Evolutionary conservation across 2,888 invertebrate species (phyloP).

Genomic region (Rhyacophila evoluta): DNA sequence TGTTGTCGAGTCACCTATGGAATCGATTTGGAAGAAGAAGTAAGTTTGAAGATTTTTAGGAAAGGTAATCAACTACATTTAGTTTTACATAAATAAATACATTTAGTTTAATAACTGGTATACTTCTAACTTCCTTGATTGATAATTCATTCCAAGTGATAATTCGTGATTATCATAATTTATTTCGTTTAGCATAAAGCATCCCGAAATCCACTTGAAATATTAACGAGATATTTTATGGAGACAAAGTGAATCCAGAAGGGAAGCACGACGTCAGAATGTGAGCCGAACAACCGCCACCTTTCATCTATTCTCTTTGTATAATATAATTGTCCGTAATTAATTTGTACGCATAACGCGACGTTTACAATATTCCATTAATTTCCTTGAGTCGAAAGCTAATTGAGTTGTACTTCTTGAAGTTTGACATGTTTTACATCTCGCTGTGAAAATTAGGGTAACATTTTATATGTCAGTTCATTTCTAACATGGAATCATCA

Average conservation of each 20-base stretch:
- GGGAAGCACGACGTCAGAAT: background rate
- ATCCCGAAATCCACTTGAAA: conserved; percentile 6
- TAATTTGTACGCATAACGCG: background rate
- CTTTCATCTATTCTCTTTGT: background rate
- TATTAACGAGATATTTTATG: conserved; percentile 14
- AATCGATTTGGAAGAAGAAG: too few relatives aligned
- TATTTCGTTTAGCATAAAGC: background rate
- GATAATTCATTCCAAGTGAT: background rate
- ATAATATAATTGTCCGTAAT: conserved; percentile 1
- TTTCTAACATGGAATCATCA: too few relatives aligned
- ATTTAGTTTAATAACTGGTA: too few relatives aligned
- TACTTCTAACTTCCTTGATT: too few relatives aligned
- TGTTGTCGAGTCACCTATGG: too few relatives aligned
- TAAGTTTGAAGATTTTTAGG: too few relatives aligned
- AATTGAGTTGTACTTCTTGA: background rate
- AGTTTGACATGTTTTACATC: too few relatives aligned
- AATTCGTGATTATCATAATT: background rate
- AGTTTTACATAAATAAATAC: too few relatives aligned
- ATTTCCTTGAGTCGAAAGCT: background rate
- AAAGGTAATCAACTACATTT: too few relatives aligned
- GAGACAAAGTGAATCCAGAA: conserved; percentile 9
- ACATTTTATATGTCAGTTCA: too few relatives aligned
- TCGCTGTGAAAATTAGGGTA: too few relatives aligned
- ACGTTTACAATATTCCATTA: background rate
- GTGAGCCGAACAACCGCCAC: background rate